A percentile compares a stretch with the other conserved stretches of the same genome.
Evolutionary conservation across 2,797 vertebrate species (phyloP).

Genomic region (Pseudopleuronectes americanus): DNA sequence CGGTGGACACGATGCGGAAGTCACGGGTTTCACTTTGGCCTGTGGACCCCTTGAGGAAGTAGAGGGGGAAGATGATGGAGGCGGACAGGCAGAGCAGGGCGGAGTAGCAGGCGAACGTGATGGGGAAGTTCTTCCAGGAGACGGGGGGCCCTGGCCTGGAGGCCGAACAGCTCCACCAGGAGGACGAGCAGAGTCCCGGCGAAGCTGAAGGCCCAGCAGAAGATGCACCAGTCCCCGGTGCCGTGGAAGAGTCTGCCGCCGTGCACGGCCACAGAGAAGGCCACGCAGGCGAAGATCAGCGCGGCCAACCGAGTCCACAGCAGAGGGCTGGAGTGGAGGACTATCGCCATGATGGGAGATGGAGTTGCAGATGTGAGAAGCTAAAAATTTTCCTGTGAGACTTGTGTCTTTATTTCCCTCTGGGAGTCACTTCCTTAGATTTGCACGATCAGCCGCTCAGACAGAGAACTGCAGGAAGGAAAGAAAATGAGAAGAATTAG

Average conservation of each 20-base stretch:
- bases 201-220: slow-evolving; percentile 93
- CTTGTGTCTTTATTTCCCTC: slow-evolving; percentile 10
- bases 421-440: slow-evolving; percentile 22
- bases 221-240: slow-evolving; percentile 89
- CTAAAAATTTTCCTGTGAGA: background rate
- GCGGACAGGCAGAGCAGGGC: slow-evolving; percentile 89
- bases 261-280: slow-evolving; percentile 88
- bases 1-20: slow-evolving; percentile 82
- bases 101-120: slow-evolving; percentile 91
- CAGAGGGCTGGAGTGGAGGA: slow-evolving; percentile 80
- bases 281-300: slow-evolving; percentile 85
- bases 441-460: background rate
- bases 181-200: slow-evolving; percentile 86
- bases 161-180: slow-evolving; percentile 86
- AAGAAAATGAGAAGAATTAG: slow-evolving; percentile 8
- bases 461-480: slow-evolving; percentile 47
- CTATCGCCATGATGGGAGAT: slow-evolving; percentile 73
- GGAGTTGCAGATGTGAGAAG: slow-evolving; percentile 1
- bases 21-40: slow-evolving; percentile 24
- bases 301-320: slow-evolving; percentile 88
- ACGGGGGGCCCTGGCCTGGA: slow-evolving; percentile 87
- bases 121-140: slow-evolving; percentile 94
- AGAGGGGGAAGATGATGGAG: slow-evolving; percentile 91
- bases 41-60: slow-evolving; percentile 76
- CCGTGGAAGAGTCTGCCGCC: slow-evolving; percentile 41